Base-by-base conservation (phyloP, 2,888 invertebrate genomes). In the Meganola albula region DNA sequence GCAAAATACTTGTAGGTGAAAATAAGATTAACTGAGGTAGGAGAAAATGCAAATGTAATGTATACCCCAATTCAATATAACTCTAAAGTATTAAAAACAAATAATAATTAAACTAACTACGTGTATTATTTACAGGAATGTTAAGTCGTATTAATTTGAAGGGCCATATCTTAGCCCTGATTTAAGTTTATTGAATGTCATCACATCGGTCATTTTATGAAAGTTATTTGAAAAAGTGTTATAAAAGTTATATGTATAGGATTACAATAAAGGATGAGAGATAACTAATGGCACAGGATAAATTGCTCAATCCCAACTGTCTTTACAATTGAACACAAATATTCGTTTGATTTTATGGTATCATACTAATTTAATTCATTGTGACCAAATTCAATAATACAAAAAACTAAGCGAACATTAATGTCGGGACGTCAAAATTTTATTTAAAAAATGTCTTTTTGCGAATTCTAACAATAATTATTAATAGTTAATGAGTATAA, bases 61-160 rank as follows among this genome's bases (percentile, higher is more conserved):
- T 31, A 34, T 30, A 21, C 23, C 34, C 13, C 26, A 24, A 24
- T 4, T 24, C 32, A 37, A 11, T 12, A 21, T 36, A 12, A 11
- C 24, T 28, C 7, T n/a, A 28, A 16, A 32, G 24, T n/a, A 27
- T 27, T 4, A 25, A 21, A 27, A 14, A 7, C 11, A 30, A 36
- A 1, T 18, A 23, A 29, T 21, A 53, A 41, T 44, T 37, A 37
- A 40, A 53, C 48, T 56, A 56, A 49, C 33, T 46, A 51, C 37
- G 50, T 37, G 46, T 42, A 55, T 53, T 70, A 72, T 73, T 53
- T 68, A 74, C 62, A 72, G 78, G 78, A 79, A 79, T 79, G 78
- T 78, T 56, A 51, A 55, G 44, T 52, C 33, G 25, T 47, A 40
- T 45, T 45, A 24, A 43, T 40, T 45, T 51, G 37, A 44, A 32